phyloP scores from a whole-genome alignment of 30 jellyfish, hydroid and myxozoan genomes.

The Catostylus mosaicus region DNA sequence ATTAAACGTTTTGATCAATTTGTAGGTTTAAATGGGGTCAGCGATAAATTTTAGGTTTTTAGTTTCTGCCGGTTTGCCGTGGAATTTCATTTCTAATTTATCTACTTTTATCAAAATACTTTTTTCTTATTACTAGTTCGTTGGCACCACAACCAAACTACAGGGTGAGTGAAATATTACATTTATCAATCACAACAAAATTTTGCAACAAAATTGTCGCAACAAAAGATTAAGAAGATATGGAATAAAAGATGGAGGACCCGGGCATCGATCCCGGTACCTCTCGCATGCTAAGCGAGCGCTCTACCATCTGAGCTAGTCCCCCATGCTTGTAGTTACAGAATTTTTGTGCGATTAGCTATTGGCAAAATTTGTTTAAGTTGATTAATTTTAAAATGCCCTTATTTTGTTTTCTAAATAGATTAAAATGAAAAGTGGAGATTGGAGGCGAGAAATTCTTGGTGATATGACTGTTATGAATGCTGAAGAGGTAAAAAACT shows the following conservation, averaged over 20 bases:
- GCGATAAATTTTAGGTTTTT: too few relatives aligned
- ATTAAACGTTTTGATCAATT: too few relatives aligned
- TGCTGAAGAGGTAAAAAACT: slow-evolving; percentile 78
- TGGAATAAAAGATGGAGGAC: slow-evolving; percentile 45
- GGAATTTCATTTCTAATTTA: too few relatives aligned
- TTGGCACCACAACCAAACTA: slow-evolving; percentile 61
- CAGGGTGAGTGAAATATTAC: slow-evolving; percentile 49
- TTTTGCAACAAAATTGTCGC: neutral
- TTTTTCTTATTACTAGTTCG: too few relatives aligned
- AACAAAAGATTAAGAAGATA: neutral
- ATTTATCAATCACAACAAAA: neutral
- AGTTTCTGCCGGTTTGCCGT: too few relatives aligned
- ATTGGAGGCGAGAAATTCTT: slow-evolving; percentile 86
- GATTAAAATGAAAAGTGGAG: slow-evolving; percentile 83
- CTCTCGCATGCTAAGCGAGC: slow-evolving; percentile 91
- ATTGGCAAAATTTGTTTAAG: neutral
- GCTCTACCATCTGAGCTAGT: slow-evolving; percentile 83
- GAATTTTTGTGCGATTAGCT: neutral
- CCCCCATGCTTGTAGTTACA: slow-evolving; percentile 39
- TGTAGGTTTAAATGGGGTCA: too few relatives aligned
- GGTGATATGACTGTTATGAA: slow-evolving; percentile 91
- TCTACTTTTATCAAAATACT: too few relatives aligned
- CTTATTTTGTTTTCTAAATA: neutral
- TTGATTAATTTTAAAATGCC: neutral
- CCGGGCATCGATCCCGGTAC: slow-evolving; percentile 93